Evolutionary conservation across 2,888 invertebrate species (phyloP).

Genomic region (Griposia aprilina): DNA sequence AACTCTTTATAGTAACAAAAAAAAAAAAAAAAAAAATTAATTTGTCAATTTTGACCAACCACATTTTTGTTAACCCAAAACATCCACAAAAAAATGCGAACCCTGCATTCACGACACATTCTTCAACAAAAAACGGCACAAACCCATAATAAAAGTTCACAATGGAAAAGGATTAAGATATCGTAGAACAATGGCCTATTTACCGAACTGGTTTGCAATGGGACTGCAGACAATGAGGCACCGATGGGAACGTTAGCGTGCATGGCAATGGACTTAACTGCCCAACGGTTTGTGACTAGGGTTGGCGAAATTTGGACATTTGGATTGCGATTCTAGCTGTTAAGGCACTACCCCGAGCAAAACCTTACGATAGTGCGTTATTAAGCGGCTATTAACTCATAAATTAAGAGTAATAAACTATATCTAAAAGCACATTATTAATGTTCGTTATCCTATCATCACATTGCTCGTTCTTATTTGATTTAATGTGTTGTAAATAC

Average conservation of each 20-base stretch:
- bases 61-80: background rate
- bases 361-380: too few relatives aligned
- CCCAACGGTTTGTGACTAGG: slow-evolving; percentile 57
- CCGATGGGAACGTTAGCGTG: slow-evolving; percentile 65
- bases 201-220: slow-evolving; percentile 65
- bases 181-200: slow-evolving; percentile 71
- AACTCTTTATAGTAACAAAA: background rate
- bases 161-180: slow-evolving; percentile 67
- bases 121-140: slow-evolving; percentile 35
- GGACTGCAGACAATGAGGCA: slow-evolving; percentile 70
- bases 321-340: background rate
- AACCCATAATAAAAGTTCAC: slow-evolving; percentile 46
- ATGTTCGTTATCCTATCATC: too few relatives aligned
- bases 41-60: background rate
- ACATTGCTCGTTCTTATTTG: too few relatives aligned
- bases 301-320: slow-evolving; percentile 17
- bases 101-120: slow-evolving; percentile 21
- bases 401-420: too few relatives aligned
- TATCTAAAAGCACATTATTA: too few relatives aligned
- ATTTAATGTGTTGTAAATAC: too few relatives aligned
- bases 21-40: background rate
- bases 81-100: background rate
- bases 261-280: slow-evolving; percentile 61
- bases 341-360: too few relatives aligned
- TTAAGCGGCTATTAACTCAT: too few relatives aligned